Evolutionary conservation across 2,113 vertebrate genomes (phyloP).

Genomic region (Hippocampus zosterae): DNA sequence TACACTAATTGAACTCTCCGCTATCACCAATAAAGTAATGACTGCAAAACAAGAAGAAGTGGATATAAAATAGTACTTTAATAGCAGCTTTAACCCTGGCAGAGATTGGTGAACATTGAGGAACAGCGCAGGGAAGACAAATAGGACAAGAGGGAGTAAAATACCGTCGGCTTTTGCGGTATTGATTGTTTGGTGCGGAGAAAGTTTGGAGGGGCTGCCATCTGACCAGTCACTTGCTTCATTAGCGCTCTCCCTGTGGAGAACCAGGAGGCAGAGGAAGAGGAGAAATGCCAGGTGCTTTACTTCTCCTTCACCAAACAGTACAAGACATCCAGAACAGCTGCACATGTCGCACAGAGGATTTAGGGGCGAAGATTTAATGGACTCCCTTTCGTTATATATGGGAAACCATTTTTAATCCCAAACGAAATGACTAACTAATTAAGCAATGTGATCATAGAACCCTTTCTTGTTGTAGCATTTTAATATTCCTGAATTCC

Average conservation of each 20-base stretch:
- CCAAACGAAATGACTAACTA: neutral
- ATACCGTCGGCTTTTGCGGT: slow-evolving; percentile 39
- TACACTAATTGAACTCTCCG: slow-evolving; percentile 1
- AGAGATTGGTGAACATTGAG: neutral
- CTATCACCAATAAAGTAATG: neutral
- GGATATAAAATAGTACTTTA: slow-evolving; percentile 2
- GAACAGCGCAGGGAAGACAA: slow-evolving; percentile 13
- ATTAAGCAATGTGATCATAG: neutral
- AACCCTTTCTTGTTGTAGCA: neutral
- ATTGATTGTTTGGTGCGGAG: slow-evolving; percentile 57
- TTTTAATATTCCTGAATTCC: neutral
- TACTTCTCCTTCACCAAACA: slow-evolving; percentile 41
- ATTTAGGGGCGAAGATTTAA: neutral
- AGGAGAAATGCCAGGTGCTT: slow-evolving; percentile 21
- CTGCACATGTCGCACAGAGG: neutral
- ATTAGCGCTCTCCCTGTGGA: slow-evolving; percentile 52
- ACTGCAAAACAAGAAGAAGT: neutral
- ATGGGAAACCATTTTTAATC: neutral
- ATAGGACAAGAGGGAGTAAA: slow-evolving; percentile 17
- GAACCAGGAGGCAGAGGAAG: slow-evolving; percentile 15
- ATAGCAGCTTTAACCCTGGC: slow-evolving; percentile 1
- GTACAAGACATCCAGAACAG: slow-evolving; percentile 8
- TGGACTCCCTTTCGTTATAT: neutral
- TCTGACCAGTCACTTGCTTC: slow-evolving; percentile 58
- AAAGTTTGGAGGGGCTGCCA: slow-evolving; percentile 37